Evolutionary conservation across 2,797 vertebrate species (phyloP).

Genomic region (Anas georgica): DNA sequence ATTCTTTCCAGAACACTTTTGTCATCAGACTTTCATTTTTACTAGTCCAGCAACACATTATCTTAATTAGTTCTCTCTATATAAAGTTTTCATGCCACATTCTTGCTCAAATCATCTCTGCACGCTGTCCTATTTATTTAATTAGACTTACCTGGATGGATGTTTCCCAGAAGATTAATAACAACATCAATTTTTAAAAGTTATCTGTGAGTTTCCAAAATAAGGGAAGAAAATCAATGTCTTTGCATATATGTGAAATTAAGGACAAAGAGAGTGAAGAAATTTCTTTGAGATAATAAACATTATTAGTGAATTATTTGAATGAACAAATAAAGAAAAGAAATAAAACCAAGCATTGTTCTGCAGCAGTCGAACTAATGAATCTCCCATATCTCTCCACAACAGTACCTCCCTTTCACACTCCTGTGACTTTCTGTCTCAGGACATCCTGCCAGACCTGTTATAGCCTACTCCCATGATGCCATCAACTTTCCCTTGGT

Average conservation of each 20-base stretch:
- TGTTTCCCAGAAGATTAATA: not conserved
- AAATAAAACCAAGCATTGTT: not conserved
- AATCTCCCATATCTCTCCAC: not conserved
- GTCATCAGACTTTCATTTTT: not conserved
- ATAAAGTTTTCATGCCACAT: not conserved
- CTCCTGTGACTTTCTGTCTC: not conserved
- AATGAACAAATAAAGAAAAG: not conserved
- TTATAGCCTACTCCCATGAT: not conserved
- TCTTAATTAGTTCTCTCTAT: not conserved
- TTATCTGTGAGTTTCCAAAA: not conserved
- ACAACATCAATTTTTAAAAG: not conserved
- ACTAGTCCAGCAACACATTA: not conserved
- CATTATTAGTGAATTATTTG: not conserved
- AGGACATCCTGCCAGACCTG: not conserved
- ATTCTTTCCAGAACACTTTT: not conserved
- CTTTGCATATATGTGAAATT: not conserved
- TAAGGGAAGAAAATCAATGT: not conserved
- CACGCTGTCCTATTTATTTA: not conserved
- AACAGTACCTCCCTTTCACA: not conserved
- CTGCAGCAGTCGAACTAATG: not conserved
- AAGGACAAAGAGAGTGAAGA: not conserved
- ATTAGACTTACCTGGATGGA: not conserved
- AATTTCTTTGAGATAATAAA: not conserved
- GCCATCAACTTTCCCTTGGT: not conserved
- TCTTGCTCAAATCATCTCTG: not conserved